A percentile compares a stretch with the other conserved stretches of the same genome.
Conservation (phyloP, 2,888 invertebrate species). For the Sacculina carcini region DNA sequence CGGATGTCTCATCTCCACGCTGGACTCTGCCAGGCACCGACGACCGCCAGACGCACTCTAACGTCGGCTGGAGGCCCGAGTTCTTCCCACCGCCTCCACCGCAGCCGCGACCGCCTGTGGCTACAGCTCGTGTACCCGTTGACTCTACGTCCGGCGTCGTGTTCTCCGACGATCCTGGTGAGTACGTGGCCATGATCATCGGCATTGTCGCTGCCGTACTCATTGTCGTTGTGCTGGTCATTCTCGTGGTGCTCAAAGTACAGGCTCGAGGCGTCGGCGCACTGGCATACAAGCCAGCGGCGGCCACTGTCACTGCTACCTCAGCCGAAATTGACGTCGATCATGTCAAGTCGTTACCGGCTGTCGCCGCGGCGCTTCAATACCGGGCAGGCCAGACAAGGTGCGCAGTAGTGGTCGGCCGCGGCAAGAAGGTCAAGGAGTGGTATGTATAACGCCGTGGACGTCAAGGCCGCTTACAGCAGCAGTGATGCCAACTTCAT, state of each 20-base stretch:
- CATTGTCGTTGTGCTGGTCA: conserved; percentile 67
- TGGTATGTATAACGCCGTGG: conserved; percentile 96
- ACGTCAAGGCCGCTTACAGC: too few species aligned
- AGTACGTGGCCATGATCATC: conserved; percentile 30
- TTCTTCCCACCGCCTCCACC: conserved; percentile 15
- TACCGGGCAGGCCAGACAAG: too few species aligned
- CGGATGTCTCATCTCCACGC: too few species aligned
- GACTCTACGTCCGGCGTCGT: conserved; percentile 19
- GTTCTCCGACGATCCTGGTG: conserved; percentile 18
- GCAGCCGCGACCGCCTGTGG: conserved; percentile 12
- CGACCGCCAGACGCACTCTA: conserved; percentile 16
- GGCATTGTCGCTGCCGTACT: conserved; percentile 72
- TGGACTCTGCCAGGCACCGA: too few species aligned
- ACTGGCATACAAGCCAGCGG: too few species aligned
- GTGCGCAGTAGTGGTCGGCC: too few species aligned
- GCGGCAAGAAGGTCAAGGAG: conserved; percentile 79
- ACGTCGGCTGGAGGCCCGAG: conserved; percentile 15
- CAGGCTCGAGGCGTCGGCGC: conserved; percentile 57
- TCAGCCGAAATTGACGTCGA: too few species aligned
- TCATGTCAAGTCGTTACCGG: too few species aligned
- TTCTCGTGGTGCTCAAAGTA: conserved; percentile 67
- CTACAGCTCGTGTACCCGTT: too few species aligned
- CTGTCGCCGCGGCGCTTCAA: too few species aligned
- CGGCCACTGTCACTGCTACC: too few species aligned
- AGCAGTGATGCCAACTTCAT: too few species aligned